phyloP scores from a whole-genome alignment of 2,113 vertebrate genomes.

The Mastomys coucha region DNA sequence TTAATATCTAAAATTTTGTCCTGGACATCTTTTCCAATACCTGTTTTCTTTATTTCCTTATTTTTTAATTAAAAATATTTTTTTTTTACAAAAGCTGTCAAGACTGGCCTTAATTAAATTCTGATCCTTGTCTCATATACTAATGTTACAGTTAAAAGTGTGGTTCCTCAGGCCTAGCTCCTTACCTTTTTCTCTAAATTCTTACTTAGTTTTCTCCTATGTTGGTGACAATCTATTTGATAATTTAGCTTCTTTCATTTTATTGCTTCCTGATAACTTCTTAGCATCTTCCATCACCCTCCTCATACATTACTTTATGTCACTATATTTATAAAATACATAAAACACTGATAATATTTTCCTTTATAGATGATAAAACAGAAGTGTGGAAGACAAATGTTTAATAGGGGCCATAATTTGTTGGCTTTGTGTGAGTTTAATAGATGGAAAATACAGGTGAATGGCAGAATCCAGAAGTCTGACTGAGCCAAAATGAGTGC shows the following conservation, averaged over 20 bases:
- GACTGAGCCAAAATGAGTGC: background rate
- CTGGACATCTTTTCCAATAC: background rate
- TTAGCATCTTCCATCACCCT: background rate
- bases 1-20: background rate
- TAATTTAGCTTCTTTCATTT: background rate
- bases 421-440: slow-evolving; percentile 11
- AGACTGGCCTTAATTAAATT: background rate
- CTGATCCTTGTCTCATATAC: background rate
- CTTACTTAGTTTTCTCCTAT: background rate
- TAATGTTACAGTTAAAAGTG: no score
- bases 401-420: slow-evolving; percentile 5
- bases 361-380: slow-evolving; percentile 63
- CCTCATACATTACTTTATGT: slow-evolving; percentile 3
- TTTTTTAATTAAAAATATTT: background rate
- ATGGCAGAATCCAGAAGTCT: background rate
- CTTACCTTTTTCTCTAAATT: background rate
- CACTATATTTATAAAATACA: slow-evolving; percentile 60
- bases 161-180: background rate
- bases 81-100: background rate
- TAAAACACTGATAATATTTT: slow-evolving; percentile 51
- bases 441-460: slow-evolving; percentile 28
- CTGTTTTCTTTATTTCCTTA: background rate
- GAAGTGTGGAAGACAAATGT: slow-evolving; percentile 9
- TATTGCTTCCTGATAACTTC: background rate
- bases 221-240: background rate